phyloP scores from a whole-genome alignment of 2,888 invertebrate species.

The Sipha maydis region DNA sequence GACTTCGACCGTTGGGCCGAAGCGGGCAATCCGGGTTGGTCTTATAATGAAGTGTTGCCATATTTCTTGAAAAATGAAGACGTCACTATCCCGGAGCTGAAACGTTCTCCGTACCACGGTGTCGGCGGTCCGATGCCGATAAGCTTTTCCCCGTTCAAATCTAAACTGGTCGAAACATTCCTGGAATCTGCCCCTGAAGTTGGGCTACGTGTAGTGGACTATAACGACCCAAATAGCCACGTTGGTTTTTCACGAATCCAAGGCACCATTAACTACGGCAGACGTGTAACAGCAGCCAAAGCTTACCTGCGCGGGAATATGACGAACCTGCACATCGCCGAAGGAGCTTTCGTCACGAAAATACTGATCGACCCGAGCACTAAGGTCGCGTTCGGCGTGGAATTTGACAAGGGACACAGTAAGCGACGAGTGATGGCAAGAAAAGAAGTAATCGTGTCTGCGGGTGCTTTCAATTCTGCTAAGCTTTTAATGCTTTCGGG shows the following conservation, averaged over 20 bases:
- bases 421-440: constrained; percentile 70
- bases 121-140: constrained; percentile 63
- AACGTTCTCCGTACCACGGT: constrained; percentile 64
- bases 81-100: constrained; percentile 64
- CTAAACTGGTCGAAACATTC: constrained; percentile 75
- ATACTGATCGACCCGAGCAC: constrained; percentile 70
- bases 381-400: constrained; percentile 71
- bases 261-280: constrained; percentile 68
- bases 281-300: constrained; percentile 70
- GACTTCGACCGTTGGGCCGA: constrained; percentile 66
- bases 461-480: constrained; percentile 82
- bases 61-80: constrained; percentile 65
- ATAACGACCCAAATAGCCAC: constrained; percentile 65
- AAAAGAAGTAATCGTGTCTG: constrained; percentile 79
- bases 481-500: constrained; percentile 85
- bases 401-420: constrained; percentile 69
- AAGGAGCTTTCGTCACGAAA: constrained; percentile 71
- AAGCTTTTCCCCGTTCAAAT: constrained; percentile 67
- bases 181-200: constrained; percentile 76
- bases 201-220: constrained; percentile 72
- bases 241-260: constrained; percentile 71
- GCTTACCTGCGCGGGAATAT: constrained; percentile 72
- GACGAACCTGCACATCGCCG: constrained; percentile 73
- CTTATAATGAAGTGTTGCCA: constrained; percentile 65
- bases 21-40: constrained; percentile 65